phyloP scores from a whole-genome alignment of 2,888 invertebrate species.

The Ophioninae sp. region DNA sequence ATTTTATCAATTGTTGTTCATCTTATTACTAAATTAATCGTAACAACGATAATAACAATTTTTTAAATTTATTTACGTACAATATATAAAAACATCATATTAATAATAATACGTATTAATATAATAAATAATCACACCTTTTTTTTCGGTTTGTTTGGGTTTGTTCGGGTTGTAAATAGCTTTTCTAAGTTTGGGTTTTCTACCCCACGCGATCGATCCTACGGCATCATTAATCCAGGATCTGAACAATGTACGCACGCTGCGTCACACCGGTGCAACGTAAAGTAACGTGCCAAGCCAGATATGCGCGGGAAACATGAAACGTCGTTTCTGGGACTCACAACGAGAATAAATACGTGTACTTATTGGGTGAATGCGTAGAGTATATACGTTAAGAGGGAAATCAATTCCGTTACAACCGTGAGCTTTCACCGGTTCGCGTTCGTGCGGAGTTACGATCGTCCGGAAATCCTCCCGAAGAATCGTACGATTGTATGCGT shows the following conservation, averaged over 20 bases:
- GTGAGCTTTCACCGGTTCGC: constrained; percentile 71
- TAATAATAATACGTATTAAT: background rate
- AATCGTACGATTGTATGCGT: constrained; percentile 32
- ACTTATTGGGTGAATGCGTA: constrained; percentile 34
- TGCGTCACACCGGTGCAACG: constrained; percentile 19
- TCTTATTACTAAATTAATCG: too few relatives aligned
- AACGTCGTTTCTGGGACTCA: constrained; percentile 47
- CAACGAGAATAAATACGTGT: constrained; percentile 21
- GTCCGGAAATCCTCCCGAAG: constrained; percentile 70
- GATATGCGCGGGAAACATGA: constrained; percentile 47
- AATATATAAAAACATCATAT: too few relatives aligned
- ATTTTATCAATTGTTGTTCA: too few relatives aligned
- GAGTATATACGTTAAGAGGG: constrained; percentile 60
- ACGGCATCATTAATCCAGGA: background rate
- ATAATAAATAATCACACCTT: too few relatives aligned
- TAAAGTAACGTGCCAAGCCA: background rate
- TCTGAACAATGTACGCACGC: background rate
- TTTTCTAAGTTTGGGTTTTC: too few relatives aligned
- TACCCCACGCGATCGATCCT: background rate
- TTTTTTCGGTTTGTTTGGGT: constrained; percentile 1
- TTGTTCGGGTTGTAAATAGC: too few relatives aligned
- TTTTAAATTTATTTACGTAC: too few relatives aligned
- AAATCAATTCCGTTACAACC: constrained; percentile 73
- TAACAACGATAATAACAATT: too few relatives aligned
- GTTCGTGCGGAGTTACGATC: constrained; percentile 66